Evolutionary conservation across 1,140 invertebrate genomes (phyloP), one percentile per base, ranked within the genome.

Genomic region (Cydia fagiglandana): DNA sequence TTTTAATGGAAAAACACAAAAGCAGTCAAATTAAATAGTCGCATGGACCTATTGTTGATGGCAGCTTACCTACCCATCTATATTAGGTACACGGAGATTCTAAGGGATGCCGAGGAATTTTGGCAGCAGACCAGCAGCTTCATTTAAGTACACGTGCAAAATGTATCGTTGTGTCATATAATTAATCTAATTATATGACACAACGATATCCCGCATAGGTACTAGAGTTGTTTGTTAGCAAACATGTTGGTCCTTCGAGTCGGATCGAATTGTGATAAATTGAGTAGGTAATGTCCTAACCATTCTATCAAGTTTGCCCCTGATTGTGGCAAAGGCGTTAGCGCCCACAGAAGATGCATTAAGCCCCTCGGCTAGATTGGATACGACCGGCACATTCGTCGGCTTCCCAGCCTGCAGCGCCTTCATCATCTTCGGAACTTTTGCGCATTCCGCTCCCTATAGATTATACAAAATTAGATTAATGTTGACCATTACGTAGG

Each of bases 371-470:
- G 91, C 89, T 13, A 92, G 76, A 28, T 88, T 88, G 0, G 86
- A 84, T 4, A 85, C 76, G 6, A 87, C 73, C 0, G 86, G 83
- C 50, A 89, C 86, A 1, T 74, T 2, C 12, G 88, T 80, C 3
- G 89, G 89, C 15, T 78, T 76, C 0, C 91, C 89, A 1, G 86
- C 84, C 73, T 91, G 91, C 64, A 91, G 77, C 1, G 91, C 86
- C 61, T 87, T 90, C 88, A 91, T 88, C 88, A 92, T 87, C 70
- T 86, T 90, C 6, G 89, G 89, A 17, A 89, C 88, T 68, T 88
- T 90, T 6, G 86, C 75, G 75, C 91, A 89, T 73, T 92, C 91
- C 6, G 84, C 91, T 30, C 91, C 91, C 90, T 92, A 73, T 13
- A 38, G 10, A 45, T 45, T 10, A 41, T 41, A 15, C 45, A 47